These are phyloP conservation scores for Chrysocyon brachyurus DNA, from an alignment of 2,797 vertebrate genomes.

Conservation along the genomic window DNA sequence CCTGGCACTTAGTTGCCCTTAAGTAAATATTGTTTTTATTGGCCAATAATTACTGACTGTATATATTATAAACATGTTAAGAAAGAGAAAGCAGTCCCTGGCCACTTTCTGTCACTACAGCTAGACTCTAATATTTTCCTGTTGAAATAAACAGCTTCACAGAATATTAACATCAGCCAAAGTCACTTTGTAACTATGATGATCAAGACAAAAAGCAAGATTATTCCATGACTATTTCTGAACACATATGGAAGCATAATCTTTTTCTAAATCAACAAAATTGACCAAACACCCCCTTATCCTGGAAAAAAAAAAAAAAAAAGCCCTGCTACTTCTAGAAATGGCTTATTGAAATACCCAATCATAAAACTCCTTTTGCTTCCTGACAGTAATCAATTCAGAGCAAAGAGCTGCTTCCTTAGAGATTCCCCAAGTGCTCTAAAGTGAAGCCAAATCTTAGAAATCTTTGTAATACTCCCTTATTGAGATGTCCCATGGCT, in stretches of 20 bases:
- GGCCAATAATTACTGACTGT: neutral
- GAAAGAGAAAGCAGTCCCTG: neutral
- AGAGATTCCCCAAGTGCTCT: neutral
- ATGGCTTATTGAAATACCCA: neutral
- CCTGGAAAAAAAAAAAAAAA: neutral
- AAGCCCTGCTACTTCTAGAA: neutral
- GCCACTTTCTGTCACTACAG: neutral
- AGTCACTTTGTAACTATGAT: neutral
- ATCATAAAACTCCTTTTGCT: neutral
- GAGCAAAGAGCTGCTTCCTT: neutral
- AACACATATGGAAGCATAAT: neutral
- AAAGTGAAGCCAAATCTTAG: neutral
- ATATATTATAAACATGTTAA: neutral
- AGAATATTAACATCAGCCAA: neutral
- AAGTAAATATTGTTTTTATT: neutral
- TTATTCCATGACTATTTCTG: neutral
- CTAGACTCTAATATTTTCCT: neutral
- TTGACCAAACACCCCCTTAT: neutral
- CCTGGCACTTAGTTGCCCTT: neutral
- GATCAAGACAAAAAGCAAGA: neutral
- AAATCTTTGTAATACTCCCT: neutral
- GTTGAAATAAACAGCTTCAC: constrained; percentile 14
- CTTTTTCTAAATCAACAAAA: neutral
- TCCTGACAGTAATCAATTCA: neutral
- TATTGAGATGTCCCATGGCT: neutral